Evolutionary conservation across 2,113 vertebrate species (phyloP), one percentile per base, ranked within the genome.

Genomic region (Ranitomeya imitator): DNA sequence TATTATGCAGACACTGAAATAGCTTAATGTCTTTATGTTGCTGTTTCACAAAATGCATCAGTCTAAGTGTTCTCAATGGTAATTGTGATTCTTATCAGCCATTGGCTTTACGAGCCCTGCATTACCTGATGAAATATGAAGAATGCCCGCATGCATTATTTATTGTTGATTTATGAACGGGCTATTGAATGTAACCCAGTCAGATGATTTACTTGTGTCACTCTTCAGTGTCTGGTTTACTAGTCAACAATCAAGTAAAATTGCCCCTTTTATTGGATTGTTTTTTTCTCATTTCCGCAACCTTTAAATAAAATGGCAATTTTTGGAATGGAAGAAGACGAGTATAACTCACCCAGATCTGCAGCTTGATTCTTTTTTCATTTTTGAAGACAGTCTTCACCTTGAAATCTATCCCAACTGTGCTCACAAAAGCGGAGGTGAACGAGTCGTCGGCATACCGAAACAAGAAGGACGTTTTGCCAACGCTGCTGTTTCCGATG

Each of bases 381-480:
- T 99, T 99, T 95, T 96, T 99, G 94, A 97, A 99, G 88, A 99
- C 97, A 0, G 98, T 99, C 95, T 99, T 99, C 63, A 99, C 97
- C 96, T 99, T 99, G 94, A 99, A 99, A 95, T 99, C 98, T 0
- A 99, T 99, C 86, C 98, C 98, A 37, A 99, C 98, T 0, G 98
- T 99, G 96, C 98, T 99, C 93, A 99, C 97, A 14, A 99, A 99
- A 59, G 98, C 98, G 26, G 98, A 99, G 0, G 98, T 99, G 91
- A 99, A 99, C 90, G 97, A 97, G 89, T 99, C 98, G 18, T 99
- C 98, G 0, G 98, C 97, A 0, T 99, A 99, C 90, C 98, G 97
- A 93, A 99, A 99, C 83, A 99, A 95, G 92, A 99, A 99, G 10
- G 97, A 98, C 0, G 97, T 98, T 87, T 98, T 98, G 18, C 97